These are phyloP conservation scores for Euwallacea fornicatus DNA, from an alignment of 1,140 invertebrate genomes.

Conservation along the genomic window DNA sequence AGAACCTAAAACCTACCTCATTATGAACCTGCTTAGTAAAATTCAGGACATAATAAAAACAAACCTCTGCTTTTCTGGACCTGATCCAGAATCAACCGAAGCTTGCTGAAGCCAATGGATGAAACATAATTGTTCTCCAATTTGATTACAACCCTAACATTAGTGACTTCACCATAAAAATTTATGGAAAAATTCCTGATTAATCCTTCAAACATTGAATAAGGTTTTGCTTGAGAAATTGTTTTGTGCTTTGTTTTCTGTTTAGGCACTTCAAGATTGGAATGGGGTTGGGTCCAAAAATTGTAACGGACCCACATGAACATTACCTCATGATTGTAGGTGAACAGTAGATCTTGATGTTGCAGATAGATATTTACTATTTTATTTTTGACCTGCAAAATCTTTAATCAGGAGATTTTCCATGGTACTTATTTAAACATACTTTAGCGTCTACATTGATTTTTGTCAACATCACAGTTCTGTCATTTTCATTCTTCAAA, in stretches of 20 bases:
- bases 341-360: conserved; percentile 67
- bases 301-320: conserved; percentile 61
- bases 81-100: conserved; percentile 65
- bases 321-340: conserved; percentile 69
- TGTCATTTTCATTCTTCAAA: conserved; percentile 62
- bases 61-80: conserved; percentile 60
- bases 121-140: conserved; percentile 57
- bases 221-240: conserved; percentile 6
- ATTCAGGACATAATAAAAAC: conserved; percentile 9
- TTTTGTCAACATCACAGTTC: conserved; percentile 66
- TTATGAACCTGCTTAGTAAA: neutral
- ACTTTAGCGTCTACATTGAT: conserved; percentile 75
- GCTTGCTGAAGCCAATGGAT: conserved; percentile 62
- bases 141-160: conserved; percentile 57
- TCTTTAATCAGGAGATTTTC: neutral
- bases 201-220: conserved; percentile 51
- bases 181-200: conserved; percentile 61
- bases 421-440: conserved; percentile 38
- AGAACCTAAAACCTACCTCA: conserved; percentile 9
- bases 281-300: conserved; percentile 45
- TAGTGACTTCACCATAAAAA: conserved; percentile 64
- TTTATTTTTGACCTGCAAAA: conserved; percentile 65
- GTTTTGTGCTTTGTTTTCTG: neutral
- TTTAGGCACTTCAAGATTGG: neutral
- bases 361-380: conserved; percentile 67